Evolutionary conservation across 2,797 vertebrate genomes (phyloP).

Genomic region (Myotis planiceps): DNA sequence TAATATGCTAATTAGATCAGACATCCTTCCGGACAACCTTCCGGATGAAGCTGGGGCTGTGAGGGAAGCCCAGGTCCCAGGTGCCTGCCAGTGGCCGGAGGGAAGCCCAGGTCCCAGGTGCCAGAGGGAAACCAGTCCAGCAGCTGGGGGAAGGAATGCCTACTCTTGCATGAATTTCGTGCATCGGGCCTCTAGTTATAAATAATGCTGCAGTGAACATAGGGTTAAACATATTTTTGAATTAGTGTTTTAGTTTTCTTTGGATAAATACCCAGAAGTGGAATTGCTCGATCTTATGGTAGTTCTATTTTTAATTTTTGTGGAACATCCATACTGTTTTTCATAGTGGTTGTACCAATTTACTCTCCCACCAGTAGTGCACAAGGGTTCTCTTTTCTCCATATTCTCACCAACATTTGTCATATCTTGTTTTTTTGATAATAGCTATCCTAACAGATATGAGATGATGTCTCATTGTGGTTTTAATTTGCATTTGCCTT

Average conservation of each 20-base stretch:
- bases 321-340: background rate
- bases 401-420: background rate
- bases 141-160: too few species aligned
- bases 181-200: too few species aligned
- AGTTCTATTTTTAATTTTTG: background rate
- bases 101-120: too few species aligned
- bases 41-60: too few species aligned
- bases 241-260: background rate
- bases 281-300: background rate
- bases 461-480: background rate
- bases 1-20: too few species aligned
- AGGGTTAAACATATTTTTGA: background rate
- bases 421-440: background rate
- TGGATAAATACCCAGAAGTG: background rate
- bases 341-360: background rate
- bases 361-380: background rate
- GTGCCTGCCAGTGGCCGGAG: too few species aligned
- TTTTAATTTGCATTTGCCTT: background rate
- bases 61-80: too few species aligned
- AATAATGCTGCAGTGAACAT: background rate
- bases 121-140: too few species aligned
- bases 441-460: background rate
- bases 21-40: too few species aligned
- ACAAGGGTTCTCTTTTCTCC: background rate
- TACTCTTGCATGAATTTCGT: too few species aligned